Percentiles rank a stretch among this genome's conserved stretches.
These are phyloP conservation scores for Fratercula arctica DNA, from an alignment of 2,797 vertebrate genomes.

Conservation along the genomic window DNA sequence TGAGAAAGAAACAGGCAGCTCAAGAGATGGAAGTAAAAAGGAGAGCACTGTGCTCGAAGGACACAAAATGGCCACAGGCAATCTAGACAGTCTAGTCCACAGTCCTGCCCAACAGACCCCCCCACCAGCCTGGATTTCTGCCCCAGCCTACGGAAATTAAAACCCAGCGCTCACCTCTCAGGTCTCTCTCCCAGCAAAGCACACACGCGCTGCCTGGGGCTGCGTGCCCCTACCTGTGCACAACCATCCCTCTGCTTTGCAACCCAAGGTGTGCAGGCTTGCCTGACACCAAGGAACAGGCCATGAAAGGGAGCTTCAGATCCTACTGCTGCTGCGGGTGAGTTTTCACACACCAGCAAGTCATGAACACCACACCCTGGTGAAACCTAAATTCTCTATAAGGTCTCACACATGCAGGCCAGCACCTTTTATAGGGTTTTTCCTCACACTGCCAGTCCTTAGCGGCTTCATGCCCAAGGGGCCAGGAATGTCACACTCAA, in stretches of 20 bases:
- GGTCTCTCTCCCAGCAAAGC: background rate
- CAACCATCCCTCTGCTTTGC: background rate
- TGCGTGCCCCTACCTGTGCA: background rate
- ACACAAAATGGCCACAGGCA: background rate
- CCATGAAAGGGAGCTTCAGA: background rate
- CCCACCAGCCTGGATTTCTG: background rate
- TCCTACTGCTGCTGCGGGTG: background rate
- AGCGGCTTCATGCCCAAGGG: background rate
- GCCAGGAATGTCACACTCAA: rapidly evolving
- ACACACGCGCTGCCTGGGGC: background rate
- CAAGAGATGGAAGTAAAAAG: background rate
- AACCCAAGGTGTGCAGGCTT: background rate
- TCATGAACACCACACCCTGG: background rate
- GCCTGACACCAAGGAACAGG: background rate
- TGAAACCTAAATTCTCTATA: background rate
- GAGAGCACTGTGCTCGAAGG: background rate
- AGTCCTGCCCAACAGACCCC: background rate
- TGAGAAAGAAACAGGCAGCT: background rate
- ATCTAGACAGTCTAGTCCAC: background rate
- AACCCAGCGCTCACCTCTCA: background rate
- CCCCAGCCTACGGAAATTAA: background rate
- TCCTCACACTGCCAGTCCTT: background rate
- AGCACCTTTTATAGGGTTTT: background rate
- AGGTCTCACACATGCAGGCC: background rate
- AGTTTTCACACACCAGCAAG: background rate